Base-by-base conservation (phyloP, 2,113 vertebrate species). In the Tragelaphus scriptus region DNA sequence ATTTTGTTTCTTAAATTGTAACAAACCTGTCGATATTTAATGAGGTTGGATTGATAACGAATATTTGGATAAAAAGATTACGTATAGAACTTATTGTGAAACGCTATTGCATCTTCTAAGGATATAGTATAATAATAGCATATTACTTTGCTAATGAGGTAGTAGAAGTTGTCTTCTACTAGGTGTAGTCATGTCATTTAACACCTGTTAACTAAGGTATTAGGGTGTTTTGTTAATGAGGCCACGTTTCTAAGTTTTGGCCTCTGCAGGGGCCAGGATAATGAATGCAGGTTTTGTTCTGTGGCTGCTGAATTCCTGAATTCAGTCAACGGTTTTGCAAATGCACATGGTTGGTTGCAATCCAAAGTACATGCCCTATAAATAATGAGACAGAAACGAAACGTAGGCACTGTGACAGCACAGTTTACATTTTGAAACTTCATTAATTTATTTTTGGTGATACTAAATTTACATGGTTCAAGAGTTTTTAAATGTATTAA, bases 361-460 rank as follows among this genome's bases (percentile, higher is more conserved):
- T 77, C 47, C 53, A 88, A 87, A 97, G 6, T 13, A 21, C n/a
- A 25, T 63, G 91, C 89, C 21, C 51, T 87, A 23, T 84, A 65
- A 90, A 92, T 68, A 92, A 58, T 30, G 26, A 93, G 19, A 81
- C 75, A 92, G 2, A 40, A 65, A 12, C 51, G 53, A 85, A 61
- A 53, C 16, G 28, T 12, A 81, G 85, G 80, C 61, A 58, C 28
- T 82, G 49, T 63, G 89, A 87, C 16, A 93, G 61, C 47, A 17
- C 7, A 86, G 15, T 93, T 97, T 79, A 63, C 16, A 71, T 68
- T 94, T 92, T 68, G 47, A 55, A 96, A 90, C 92, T 94, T 68
- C 77, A 84, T 90, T 93, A 68, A 80, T 90, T 97, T 97, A 65
- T 91, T 91, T 97, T 97, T 90, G 65, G 47, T 58, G 19, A 82